Conservation (phyloP, 1,140 invertebrate genomes). For the Drosophila pseudoobscura region DNA sequence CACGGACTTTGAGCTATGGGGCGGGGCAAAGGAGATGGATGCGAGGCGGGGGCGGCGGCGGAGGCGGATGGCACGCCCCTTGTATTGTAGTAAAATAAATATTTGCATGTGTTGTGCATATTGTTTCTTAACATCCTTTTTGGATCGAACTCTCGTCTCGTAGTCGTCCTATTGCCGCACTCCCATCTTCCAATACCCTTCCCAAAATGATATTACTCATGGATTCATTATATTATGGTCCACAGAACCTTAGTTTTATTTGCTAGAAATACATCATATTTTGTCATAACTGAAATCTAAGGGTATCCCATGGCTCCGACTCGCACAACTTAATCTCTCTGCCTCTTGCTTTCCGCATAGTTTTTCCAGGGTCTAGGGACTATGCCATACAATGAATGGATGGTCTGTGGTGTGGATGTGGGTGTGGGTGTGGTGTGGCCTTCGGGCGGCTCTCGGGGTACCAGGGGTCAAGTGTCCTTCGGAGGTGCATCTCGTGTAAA, state of each 20-base stretch:
- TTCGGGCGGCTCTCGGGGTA: background rate
- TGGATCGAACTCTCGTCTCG: background rate
- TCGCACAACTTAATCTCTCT: no score
- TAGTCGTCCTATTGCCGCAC: background rate
- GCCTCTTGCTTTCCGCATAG: background rate
- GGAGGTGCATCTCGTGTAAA: slow-evolving; percentile 51
- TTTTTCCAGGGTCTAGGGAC: slow-evolving; percentile 3
- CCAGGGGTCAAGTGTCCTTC: slow-evolving; percentile 53
- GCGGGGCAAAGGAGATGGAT: slow-evolving; percentile 14
- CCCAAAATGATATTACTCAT: no score
- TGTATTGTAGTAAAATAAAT: slow-evolving; percentile 46
- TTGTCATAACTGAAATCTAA: no score
- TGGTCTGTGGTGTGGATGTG: no score
- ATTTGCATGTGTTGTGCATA: slow-evolving; percentile 58
- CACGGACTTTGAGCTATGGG: slow-evolving; percentile 33
- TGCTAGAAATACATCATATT: no score
- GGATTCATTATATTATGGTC: no score
- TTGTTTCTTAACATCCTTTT: slow-evolving; percentile 25
- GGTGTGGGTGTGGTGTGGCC: background rate
- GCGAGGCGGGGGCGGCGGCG: background rate
- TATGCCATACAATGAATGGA: no score
- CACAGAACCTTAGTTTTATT: no score
- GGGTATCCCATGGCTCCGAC: no score
- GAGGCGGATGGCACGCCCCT: background rate
- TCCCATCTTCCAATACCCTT: no score